Evolutionary conservation across 1,140 invertebrate genomes (phyloP), one percentile per base, ranked within the genome.

Genomic region (Bombus cullumanus): DNA sequence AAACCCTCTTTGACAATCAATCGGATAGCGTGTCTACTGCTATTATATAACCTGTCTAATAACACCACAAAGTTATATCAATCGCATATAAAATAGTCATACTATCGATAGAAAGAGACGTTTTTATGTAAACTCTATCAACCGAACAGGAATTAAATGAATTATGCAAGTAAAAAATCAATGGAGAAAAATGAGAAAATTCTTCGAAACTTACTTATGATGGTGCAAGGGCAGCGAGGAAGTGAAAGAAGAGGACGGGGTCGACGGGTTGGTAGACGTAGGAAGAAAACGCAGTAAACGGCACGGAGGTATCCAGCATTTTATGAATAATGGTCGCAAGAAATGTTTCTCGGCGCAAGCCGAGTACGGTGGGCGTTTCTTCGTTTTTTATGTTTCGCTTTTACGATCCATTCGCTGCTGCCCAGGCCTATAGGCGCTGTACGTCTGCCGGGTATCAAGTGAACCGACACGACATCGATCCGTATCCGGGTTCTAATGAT

Each of bases 311-410:
- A 86, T 86, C 83, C 72, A 86, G 79, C 81, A 85, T 88, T 92
- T 92, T 90, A 91, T 92, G 92, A 92, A 92, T 93, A 91, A 92
- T 92, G 89, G 92, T 92, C 71, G 83, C 88, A 91, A 91, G 89
- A 91, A 91, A 91, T 74, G 85, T 83, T 91, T 39, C 82, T 81
- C 79, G 71, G 82, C 74, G 76, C 75, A 47, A 82, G 53, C 69
- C 79, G 81, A 75, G 73, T 88, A 83, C 81, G 79, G 84, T 92
- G 87, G 89, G 91, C 86, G 88, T 91, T 92, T 82, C 87, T 88
- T 75, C 84, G 47, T 78, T 90, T 91, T 89, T 86, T 92, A 77
- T 79, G 72, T 85, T 87, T 87, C 76, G 81, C 80, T 91, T 90
- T 91, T 90, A 90, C 85, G 85, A 90, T 73, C 86, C 89, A 84